Evolutionary conservation across 2,888 invertebrate genomes (phyloP).

Genomic region (Ganaspis brasiliensis): DNA sequence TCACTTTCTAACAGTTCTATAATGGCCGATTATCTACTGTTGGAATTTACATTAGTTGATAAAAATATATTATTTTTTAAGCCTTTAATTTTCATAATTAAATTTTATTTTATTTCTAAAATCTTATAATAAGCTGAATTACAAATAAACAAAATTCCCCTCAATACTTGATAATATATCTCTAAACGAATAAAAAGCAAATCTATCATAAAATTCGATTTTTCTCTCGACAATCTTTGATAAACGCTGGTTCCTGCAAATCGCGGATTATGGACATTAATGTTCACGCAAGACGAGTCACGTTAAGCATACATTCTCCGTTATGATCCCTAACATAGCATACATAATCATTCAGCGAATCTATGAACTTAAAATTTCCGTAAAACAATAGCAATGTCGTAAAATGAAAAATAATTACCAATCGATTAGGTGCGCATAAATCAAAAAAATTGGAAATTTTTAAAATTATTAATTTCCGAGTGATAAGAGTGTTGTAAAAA

Average conservation of each 20-base stretch:
- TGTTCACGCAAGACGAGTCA: constrained; percentile 62
- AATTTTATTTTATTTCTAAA: no score
- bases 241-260: constrained; percentile 55
- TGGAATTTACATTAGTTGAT: no score
- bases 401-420: not conserved
- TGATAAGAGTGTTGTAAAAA: constrained; percentile 21
- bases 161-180: no score
- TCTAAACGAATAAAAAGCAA: no score
- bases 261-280: constrained; percentile 47
- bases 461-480: not conserved
- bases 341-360: constrained; percentile 46
- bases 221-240: constrained; percentile 45
- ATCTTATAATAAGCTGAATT: no score
- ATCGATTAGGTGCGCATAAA: constrained; percentile 3
- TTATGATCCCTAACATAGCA: constrained; percentile 46
- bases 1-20: no score
- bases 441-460: not conserved
- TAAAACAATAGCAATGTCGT: not conserved
- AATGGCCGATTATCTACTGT: no score
- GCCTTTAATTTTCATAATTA: no score
- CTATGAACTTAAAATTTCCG: not conserved
- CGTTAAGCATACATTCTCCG: constrained; percentile 55
- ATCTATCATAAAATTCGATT: not conserved
- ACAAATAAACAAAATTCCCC: no score
- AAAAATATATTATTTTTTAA: no score